Evolutionary conservation across 2,113 vertebrate genomes (phyloP), one percentile per base, ranked within the genome.

Genomic region (Ptilonorhynchus violaceus): DNA sequence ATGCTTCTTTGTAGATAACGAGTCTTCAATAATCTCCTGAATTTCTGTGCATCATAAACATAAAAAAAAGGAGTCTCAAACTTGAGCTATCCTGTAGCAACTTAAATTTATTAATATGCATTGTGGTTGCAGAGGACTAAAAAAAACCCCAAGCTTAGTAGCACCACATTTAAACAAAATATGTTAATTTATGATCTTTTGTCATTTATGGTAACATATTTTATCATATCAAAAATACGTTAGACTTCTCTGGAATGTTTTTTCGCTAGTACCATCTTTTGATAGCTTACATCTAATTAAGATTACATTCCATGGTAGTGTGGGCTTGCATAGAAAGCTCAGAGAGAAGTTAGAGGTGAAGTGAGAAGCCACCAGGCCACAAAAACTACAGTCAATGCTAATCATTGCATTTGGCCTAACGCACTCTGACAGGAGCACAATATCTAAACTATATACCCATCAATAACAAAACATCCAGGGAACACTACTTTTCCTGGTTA

Each of bases 371-470:
- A 1, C 47, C 73, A 84, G 72, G 64, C 70, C 60, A 93, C 10
- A n/a, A 49, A 67, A 86, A 83, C 62, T 41, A 28, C 4, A 39
- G 52, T 80, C 92, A 96, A 95, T 35, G 78, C 28, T 76, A 53
- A 94, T 92, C 88, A 94, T 75, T 53, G 22, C 81, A 84, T 56
- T 96, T 82, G 79, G 47, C 74, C 81, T 96, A 95, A 89, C 88
- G 84, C 59, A 86, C 83, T 95, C 75, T 82, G 77, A 92, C 95
- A 97, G 59, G 49, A 97, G 67, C 58, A 93, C 58, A 95, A 83
- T 89, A 94, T 37, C 69, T 89, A 44, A 91, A 96, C 84, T 79
- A 92, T 52, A 76, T 78, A 93, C 47, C 92, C 95, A 92, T 93
- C 86, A 90, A 89, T 55, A 93, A 93, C 44, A 94, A 95, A 96